Evolutionary conservation across 2,797 vertebrate species (phyloP).

Genomic region (Helicolenus hilgendorfi): DNA sequence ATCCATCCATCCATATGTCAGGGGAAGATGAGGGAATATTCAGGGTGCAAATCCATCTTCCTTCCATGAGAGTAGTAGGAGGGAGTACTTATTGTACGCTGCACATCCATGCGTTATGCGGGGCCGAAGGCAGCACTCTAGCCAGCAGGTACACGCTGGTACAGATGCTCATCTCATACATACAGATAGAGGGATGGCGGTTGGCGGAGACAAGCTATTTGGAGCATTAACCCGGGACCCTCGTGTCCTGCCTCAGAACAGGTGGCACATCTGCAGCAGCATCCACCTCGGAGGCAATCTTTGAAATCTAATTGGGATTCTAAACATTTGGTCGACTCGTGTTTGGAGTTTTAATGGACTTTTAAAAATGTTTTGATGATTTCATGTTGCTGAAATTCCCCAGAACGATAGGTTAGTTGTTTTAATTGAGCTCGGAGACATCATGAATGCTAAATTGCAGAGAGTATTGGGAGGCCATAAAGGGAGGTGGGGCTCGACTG

Average conservation of each 20-base stretch:
- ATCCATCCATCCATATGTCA: slow-evolving; percentile 59
- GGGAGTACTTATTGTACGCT: slow-evolving; percentile 49
- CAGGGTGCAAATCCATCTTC: slow-evolving; percentile 62
- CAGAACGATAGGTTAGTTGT: slow-evolving; percentile 25
- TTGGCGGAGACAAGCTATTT: slow-evolving; percentile 57
- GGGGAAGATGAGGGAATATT: slow-evolving; percentile 51
- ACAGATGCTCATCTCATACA: slow-evolving; percentile 55
- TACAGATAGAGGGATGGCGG: slow-evolving; percentile 59
- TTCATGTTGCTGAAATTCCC: slow-evolving; percentile 51
- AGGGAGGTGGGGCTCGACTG: slow-evolving; percentile 20
- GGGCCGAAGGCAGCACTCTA: slow-evolving; percentile 62
- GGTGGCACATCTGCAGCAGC: slow-evolving; percentile 68
- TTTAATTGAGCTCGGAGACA: slow-evolving; percentile 44
- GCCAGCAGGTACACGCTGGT: slow-evolving; percentile 63
- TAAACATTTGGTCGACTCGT: slow-evolving; percentile 45
- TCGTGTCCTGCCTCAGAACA: slow-evolving; percentile 63
- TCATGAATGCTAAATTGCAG: slow-evolving; percentile 54
- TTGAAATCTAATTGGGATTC: slow-evolving; percentile 49
- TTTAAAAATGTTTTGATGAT: slow-evolving; percentile 41
- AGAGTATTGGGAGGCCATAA: slow-evolving; percentile 51
- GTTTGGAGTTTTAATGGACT: slow-evolving; percentile 60
- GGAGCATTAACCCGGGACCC: slow-evolving; percentile 66
- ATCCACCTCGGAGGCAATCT: slow-evolving; percentile 49
- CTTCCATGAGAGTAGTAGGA: slow-evolving; percentile 36
- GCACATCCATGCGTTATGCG: slow-evolving; percentile 60